A percentile compares a stretch with the other conserved stretches of the same genome.
These are phyloP conservation scores for Periophthalmodon schlosseri DNA, from an alignment of 2,113 vertebrate species.

Conservation along the genomic window DNA sequence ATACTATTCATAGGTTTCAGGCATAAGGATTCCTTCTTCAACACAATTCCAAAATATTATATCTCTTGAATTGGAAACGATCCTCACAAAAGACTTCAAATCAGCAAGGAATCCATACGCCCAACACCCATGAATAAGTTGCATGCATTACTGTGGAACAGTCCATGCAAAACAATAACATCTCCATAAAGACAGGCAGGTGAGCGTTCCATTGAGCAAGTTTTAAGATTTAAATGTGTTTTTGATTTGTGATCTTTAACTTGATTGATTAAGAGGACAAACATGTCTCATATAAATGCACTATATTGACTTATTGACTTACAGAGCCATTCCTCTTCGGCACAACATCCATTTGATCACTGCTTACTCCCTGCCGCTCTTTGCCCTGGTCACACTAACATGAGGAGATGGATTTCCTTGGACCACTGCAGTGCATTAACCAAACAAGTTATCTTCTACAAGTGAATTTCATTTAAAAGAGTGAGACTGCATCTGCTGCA, in stretches of 20 bases:
- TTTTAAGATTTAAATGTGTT: neutral
- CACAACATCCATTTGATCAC: conserved; percentile 23
- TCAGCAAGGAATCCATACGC: too few species aligned
- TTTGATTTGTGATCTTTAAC: neutral
- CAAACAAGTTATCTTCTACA: conserved; percentile 52
- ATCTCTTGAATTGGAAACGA: too few species aligned
- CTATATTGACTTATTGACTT: neutral
- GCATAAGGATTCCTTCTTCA: too few species aligned
- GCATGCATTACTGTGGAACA: too few species aligned
- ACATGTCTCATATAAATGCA: neutral
- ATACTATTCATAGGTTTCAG: too few species aligned
- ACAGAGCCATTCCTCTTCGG: neutral
- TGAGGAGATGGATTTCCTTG: conserved; percentile 36
- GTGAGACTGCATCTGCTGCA: conserved; percentile 26
- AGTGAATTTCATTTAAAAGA: conserved; percentile 53
- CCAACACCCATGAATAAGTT: too few species aligned
- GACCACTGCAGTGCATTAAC: conserved; percentile 49
- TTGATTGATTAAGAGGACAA: neutral
- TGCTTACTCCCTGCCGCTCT: conserved; percentile 25
- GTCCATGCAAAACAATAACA: too few species aligned
- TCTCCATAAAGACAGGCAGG: too few species aligned
- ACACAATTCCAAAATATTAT: too few species aligned
- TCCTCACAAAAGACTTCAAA: too few species aligned
- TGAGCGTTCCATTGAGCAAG: too few species aligned
- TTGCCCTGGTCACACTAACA: conserved; percentile 23